phyloP scores from a whole-genome alignment of 1,140 invertebrate species.

The Drosophila bipectinata region DNA sequence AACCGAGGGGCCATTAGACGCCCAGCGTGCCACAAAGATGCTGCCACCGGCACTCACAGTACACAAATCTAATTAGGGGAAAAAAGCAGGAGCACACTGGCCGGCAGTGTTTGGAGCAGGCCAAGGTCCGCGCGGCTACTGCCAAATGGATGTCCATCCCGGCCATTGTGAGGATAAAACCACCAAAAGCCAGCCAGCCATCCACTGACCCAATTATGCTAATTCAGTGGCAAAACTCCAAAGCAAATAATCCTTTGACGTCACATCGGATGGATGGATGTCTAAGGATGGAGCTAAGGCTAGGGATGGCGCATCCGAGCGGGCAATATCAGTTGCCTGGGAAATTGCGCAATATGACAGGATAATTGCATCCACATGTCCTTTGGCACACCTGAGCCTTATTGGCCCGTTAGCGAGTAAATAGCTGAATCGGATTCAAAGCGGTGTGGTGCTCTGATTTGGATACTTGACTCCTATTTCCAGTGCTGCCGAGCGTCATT shows the following conservation, averaged over 20 bases:
- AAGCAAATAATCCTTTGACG: slow-evolving; percentile 45
- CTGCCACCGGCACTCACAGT: slow-evolving; percentile 26
- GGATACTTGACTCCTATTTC: slow-evolving; percentile 43
- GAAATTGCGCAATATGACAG: slow-evolving; percentile 60
- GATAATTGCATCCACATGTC: slow-evolving; percentile 62
- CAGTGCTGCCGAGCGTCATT: slow-evolving; percentile 33
- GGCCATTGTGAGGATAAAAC: slow-evolving; percentile 24
- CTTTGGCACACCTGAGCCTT: slow-evolving; percentile 70
- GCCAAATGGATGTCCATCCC: slow-evolving; percentile 15
- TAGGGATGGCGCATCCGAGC: slow-evolving; percentile 11
- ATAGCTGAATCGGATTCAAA: slow-evolving; percentile 13
- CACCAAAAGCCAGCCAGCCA: slow-evolving; percentile 34
- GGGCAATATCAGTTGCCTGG: slow-evolving; percentile 51
- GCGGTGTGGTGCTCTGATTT: slow-evolving; percentile 19
- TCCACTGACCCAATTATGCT: slow-evolving; percentile 77
- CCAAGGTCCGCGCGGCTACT: slow-evolving; percentile 21
- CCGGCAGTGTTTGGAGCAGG: slow-evolving; percentile 7
- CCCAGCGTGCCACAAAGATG: slow-evolving; percentile 62
- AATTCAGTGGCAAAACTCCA: slow-evolving; percentile 48
- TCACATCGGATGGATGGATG: slow-evolving; percentile 23
- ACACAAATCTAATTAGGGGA: slow-evolving; percentile 66
- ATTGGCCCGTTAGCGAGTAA: slow-evolving; percentile 36
- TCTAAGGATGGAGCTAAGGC: not conserved
- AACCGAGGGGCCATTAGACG: slow-evolving; percentile 54
- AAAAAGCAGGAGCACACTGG: slow-evolving; percentile 1